Base-by-base conservation (phyloP, 2,113 vertebrate genomes). In the Microtus oregoni region DNA sequence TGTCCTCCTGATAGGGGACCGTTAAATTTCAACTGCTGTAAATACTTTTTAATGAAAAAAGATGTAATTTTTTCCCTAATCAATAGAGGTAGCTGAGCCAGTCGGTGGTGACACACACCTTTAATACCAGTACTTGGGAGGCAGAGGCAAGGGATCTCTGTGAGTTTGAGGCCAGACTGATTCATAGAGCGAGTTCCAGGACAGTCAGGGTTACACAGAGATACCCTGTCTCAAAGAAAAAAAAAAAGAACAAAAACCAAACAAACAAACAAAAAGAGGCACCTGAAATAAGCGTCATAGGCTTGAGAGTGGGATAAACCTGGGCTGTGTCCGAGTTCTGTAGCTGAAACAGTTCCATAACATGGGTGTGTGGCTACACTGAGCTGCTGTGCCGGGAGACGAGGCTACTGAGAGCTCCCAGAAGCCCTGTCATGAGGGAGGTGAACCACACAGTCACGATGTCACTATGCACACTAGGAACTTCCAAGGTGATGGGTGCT, bases 261-360 rank as follows among this genome's bases (percentile, higher is more conserved):
- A 76, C 19, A 19, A 50, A 50, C 50, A 50, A 50, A 22, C 24
- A 24, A 41, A 58, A 58, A n/a, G 50, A 32, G 20, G 35, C 50
- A 81, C 52, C 52, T 32, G 17, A 82, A 81, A 35, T 26, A 41
- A 35, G 22, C 14, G 7, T 70, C 77, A 58, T 20, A 28, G 14
- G 9, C 76, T 96, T 89, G 61, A 86, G 58, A 63, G 77, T 55
- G 92, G 91, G 67, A 14, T 82, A 91, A 67, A 68, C 38, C 55
- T 89, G 61, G 68, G 24, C 30, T 76, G 35, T 61, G 72, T 96
- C 83, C 78, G 97, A 93, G 52, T 93, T 94, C 68, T 94, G 22
- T 76, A 70, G 38, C 79, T 92, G 79, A 92, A 83, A 86, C 41
- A 10, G 8, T 90, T 91, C 73, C 77, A 22, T 91, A 87, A 86